These are phyloP conservation scores for Tuberolachnus salignus DNA, from an alignment of 2,888 invertebrate species.

Conservation along the genomic window DNA sequence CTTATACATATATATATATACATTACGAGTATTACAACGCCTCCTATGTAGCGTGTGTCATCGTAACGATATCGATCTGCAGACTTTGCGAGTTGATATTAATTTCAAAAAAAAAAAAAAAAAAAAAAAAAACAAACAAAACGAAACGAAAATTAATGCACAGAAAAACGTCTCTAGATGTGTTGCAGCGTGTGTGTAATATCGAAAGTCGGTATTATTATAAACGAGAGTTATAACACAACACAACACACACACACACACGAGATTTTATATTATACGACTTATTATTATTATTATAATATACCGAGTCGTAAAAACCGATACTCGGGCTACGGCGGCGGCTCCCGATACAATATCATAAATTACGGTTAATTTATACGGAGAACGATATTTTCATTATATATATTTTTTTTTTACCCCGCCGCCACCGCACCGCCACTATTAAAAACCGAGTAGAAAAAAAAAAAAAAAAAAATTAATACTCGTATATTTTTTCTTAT, in stretches of 20 bases:
- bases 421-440: not conserved
- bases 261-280: not conserved
- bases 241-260: not conserved
- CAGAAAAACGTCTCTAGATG: conserved; percentile 12
- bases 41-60: not conserved
- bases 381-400: conserved; percentile 47
- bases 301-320: conserved; percentile 48
- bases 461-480: conserved; percentile 24
- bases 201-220: conserved; percentile 52
- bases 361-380: conserved; percentile 57
- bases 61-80: conserved; percentile 48
- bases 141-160: conserved; percentile 35
- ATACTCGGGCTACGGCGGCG: conserved; percentile 26
- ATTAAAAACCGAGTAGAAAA: conserved; percentile 53
- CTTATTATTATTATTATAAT: not conserved
- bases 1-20: too few species aligned
- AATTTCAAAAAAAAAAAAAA: conserved; percentile 40
- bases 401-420: conserved; percentile 21
- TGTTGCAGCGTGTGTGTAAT: not conserved
- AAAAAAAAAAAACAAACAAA: not conserved
- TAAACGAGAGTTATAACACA: conserved; percentile 25
- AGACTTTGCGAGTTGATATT: conserved; percentile 40
- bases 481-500: conserved; percentile 26
- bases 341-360: conserved; percentile 54
- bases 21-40: not conserved